Conservation (phyloP, 2,113 vertebrate genomes). For the Zosterops borbonicus region DNA sequence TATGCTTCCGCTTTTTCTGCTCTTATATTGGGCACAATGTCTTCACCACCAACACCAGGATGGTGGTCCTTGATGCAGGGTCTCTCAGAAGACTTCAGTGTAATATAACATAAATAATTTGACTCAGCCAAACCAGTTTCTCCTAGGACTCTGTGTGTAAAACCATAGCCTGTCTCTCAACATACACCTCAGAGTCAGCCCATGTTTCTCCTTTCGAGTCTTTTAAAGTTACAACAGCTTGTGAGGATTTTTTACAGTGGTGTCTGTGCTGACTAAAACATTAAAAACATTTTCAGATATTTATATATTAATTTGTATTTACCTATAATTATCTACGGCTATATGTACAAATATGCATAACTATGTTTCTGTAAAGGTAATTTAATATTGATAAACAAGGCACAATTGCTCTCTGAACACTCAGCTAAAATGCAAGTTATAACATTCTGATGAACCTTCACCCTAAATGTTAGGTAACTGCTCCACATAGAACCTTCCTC, state of each 20-base stretch:
- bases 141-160: neutral
- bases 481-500: neutral
- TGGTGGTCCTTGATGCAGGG: neutral
- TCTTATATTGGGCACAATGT: accelerated
- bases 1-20: neutral
- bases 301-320: neutral
- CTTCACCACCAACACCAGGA: accelerated
- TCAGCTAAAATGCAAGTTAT: neutral
- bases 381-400: neutral
- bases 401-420: neutral
- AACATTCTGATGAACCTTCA: neutral
- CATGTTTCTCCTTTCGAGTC: neutral
- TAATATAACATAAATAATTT: neutral
- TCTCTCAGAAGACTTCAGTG: neutral
- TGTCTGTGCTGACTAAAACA: neutral
- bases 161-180: neutral
- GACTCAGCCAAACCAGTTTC: neutral
- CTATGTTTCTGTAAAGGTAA: neutral
- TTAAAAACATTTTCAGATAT: neutral
- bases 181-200: neutral
- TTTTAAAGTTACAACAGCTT: neutral
- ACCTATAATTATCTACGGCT: neutral
- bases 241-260: neutral
- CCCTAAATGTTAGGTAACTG: neutral
- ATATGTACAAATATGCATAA: neutral